phyloP scores from a whole-genome alignment of 2,888 invertebrate genomes.

The Philopedon plagiatum region DNA sequence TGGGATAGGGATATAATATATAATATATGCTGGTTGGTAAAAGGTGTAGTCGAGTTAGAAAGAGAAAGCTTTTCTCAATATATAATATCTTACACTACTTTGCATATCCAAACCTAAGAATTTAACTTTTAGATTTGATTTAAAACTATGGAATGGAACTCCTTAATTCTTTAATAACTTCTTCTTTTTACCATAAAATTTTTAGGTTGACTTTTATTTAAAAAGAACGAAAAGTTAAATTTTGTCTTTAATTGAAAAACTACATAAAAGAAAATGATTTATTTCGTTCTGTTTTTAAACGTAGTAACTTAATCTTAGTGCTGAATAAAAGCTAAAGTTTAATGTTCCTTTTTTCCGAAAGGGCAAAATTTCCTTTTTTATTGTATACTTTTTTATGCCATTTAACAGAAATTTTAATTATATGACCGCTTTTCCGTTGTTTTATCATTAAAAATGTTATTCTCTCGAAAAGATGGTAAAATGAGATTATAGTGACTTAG shows the following conservation, averaged over 20 bases:
- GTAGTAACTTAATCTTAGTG: conserved; percentile 11
- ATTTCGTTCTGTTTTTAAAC: conserved; percentile 1
- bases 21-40: no score
- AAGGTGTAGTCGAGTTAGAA: no score
- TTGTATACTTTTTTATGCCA: not conserved
- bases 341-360: conserved; percentile 1
- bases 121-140: no score
- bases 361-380: not conserved
- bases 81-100: no score
- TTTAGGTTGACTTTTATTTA: not conserved
- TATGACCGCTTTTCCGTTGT: not conserved
- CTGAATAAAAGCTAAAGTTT: not conserved
- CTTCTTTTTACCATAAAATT: not conserved
- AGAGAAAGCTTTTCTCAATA: no score
- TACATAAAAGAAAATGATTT: not conserved
- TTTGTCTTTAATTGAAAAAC: not conserved
- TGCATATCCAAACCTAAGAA: no score
- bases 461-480: no score
- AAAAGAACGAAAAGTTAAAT: not conserved
- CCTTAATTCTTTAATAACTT: not conserved
- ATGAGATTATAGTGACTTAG: no score
- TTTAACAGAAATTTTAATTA: conserved; percentile 1
- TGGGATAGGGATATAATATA: no score
- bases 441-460: no score
- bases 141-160: no score